Base-by-base conservation (phyloP, 2,113 vertebrate genomes). In the Paratilapia polleni region DNA sequence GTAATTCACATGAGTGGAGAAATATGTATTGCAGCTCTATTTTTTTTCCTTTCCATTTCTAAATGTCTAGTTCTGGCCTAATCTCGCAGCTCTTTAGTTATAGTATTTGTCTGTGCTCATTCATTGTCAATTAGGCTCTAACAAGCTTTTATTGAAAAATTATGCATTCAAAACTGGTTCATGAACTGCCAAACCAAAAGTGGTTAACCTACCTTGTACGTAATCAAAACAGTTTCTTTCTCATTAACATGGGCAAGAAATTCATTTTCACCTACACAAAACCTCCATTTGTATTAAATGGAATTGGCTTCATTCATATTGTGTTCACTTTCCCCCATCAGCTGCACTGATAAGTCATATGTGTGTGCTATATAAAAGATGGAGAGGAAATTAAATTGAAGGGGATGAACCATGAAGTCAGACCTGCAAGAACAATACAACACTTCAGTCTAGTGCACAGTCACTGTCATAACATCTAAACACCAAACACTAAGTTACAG, bases 121-220 rank as follows among this genome's bases (percentile, higher is more conserved):
- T 89, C 88, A 88, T 82, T 92, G 88, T 89, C 88, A 88, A 74
- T 87, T 89, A 84, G 7, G 11, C 49, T 74, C 64, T 4, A 76
- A 63, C 60, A 66, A 73, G 81, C 81, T 81, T 87, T 86, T 36
- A 43, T 89, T 76, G 66, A 70, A 77, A 70, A 77, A 87, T 56
- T 49, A 70, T 63, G 80, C 77, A 13, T 43, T 22, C 78, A 85
- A 36, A 57, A 61, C 76, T 19, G 31, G 49, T 78, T 77, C 61
- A 78, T 78, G 64, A 87, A 80, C 70, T 54, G 75, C 79, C 74
- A 87, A 86, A 84, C 38, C 59, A 8, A 54, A 54, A 88, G 59
- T 56, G 17, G 28, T 80, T 75, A 34, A 85, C 43, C 8, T 24
- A 28, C 22, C 3, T 74, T 49, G 68, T 81, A 76, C 34, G 54